A percentile compares a stretch with the other conserved stretches of the same genome.
These are phyloP conservation scores for Poeciliopsis paucimaculata DNA, from an alignment of 2,797 vertebrate species.

Conservation along the genomic window DNA sequence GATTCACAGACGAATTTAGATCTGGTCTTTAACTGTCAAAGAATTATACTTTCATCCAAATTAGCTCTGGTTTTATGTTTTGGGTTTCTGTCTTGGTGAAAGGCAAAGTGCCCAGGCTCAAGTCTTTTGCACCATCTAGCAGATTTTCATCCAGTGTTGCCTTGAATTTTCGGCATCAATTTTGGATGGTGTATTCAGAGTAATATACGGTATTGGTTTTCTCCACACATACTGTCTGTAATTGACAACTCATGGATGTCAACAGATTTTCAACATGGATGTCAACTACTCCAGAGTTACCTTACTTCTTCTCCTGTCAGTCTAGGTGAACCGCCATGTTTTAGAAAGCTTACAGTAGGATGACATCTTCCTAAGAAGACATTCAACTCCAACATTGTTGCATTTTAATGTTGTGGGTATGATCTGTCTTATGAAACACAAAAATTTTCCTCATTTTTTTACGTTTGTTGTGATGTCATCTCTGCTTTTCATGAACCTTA, in stretches of 20 bases:
- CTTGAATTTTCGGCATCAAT: too few species aligned
- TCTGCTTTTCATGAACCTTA: background rate
- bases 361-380: background rate
- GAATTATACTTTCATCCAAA: background rate
- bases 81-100: background rate
- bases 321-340: background rate
- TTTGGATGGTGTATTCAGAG: too few species aligned
- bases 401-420: background rate
- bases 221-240: background rate
- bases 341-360: background rate
- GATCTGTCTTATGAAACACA: background rate
- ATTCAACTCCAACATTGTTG: background rate
- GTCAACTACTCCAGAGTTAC: background rate
- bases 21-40: background rate
- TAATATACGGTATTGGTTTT: background rate
- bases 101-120: background rate
- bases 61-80: background rate
- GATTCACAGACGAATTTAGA: background rate
- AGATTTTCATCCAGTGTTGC: background rate
- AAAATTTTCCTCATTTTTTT: too few species aligned
- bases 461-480: background rate
- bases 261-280: too few species aligned
- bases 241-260: background rate
- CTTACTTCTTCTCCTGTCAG: background rate
- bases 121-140: background rate